These are phyloP conservation scores for Leptothorax acervorum DNA, from an alignment of 2,888 invertebrate genomes.

Conservation along the genomic window DNA sequence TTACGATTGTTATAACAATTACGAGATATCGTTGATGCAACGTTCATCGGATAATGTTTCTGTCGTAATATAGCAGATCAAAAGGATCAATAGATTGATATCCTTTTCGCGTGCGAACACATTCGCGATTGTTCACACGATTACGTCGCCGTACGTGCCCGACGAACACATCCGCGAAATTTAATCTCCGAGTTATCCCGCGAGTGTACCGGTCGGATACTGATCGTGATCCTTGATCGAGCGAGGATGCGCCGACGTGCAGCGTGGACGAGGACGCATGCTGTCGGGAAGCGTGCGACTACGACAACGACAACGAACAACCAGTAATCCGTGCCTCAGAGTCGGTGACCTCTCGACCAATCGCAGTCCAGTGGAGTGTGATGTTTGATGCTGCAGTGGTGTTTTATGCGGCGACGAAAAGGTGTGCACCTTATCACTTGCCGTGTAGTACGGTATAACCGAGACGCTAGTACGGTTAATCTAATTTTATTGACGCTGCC, in stretches of 20 bases:
- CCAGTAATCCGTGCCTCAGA: conserved; percentile 73
- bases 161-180: conserved; percentile 26
- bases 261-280: conserved; percentile 69
- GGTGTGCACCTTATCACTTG: conserved; percentile 73
- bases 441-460: conserved; percentile 39
- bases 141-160: conserved; percentile 27
- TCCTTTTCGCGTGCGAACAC: background rate
- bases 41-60: background rate
- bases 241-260: conserved; percentile 57
- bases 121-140: conserved; percentile 31
- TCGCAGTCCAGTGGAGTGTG: conserved; percentile 78
- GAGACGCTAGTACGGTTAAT: conserved; percentile 61
- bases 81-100: conserved; percentile 12
- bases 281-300: conserved; percentile 71
- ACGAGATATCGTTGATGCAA: background rate
- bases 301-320: conserved; percentile 64
- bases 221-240: conserved; percentile 48
- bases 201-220: conserved; percentile 28
- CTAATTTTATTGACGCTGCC: conserved; percentile 54
- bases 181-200: conserved; percentile 28
- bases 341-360: conserved; percentile 82
- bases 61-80: background rate
- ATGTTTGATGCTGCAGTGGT: conserved; percentile 85
- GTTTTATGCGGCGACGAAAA: conserved; percentile 83
- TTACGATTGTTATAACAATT: background rate